Conservation (phyloP, 2,888 invertebrate genomes). For the Apodemia mormo region DNA sequence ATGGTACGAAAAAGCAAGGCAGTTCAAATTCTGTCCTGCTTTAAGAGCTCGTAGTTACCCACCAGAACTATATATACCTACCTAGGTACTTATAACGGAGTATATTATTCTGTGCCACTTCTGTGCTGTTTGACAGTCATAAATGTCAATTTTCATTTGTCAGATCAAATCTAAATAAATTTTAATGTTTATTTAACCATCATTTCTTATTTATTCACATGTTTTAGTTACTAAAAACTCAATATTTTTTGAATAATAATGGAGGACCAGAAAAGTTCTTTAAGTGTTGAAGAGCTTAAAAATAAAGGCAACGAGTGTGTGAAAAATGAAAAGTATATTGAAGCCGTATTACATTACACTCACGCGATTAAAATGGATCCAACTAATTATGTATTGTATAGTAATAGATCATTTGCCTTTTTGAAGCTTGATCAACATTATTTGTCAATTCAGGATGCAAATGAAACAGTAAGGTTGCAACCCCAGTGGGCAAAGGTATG, state of each 20-base stretch:
- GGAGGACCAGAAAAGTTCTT: conserved; percentile 62
- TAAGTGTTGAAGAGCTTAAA: conserved; percentile 83
- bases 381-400: conserved; percentile 86
- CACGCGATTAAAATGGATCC: conserved; percentile 89
- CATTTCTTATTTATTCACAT: too few relatives aligned
- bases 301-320: conserved; percentile 89
- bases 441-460: conserved; percentile 89
- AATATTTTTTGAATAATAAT: conserved; percentile 38
- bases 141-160: too few relatives aligned
- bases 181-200: too few relatives aligned
- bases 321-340: conserved; percentile 86
- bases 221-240: neutral
- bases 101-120: too few relatives aligned
- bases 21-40: too few relatives aligned
- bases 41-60: too few relatives aligned
- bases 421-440: conserved; percentile 89
- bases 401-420: conserved; percentile 91
- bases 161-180: too few relatives aligned
- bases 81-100: too few relatives aligned
- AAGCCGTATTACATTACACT: conserved; percentile 90
- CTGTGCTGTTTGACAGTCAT: too few relatives aligned
- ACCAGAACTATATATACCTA: too few relatives aligned
- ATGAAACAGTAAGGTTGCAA: conserved; percentile 86
- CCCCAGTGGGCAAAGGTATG: conserved; percentile 90
- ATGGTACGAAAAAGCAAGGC: too few relatives aligned